Evolutionary conservation across 1,140 invertebrate species (phyloP).

Genomic region (Drosophila oshimai): DNA sequence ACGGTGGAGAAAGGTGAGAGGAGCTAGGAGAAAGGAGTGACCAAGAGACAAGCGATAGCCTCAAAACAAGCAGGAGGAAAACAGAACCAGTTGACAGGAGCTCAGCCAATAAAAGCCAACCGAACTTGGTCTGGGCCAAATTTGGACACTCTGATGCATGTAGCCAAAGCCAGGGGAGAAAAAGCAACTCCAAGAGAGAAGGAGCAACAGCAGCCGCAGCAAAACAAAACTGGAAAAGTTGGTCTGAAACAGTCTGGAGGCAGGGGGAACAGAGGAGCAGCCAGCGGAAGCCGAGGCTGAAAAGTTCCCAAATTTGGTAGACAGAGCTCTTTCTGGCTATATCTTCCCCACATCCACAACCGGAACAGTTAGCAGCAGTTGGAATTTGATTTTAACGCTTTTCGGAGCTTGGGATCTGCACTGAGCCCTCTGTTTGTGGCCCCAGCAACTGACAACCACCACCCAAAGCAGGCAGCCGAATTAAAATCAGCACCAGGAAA

Average conservation of each 20-base stretch:
- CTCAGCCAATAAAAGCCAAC: conserved; percentile 68
- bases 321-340: conserved; percentile 19
- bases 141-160: conserved; percentile 57
- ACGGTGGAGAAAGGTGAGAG: neutral
- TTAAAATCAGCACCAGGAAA: conserved; percentile 8
- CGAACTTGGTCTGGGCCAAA: conserved; percentile 29
- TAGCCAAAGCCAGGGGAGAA: conserved; percentile 24
- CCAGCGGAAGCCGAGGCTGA: conserved; percentile 31
- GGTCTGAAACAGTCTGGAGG: neutral
- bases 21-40: neutral
- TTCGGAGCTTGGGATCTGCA: conserved; percentile 13
- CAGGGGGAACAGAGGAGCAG: neutral
- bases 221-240: conserved; percentile 67
- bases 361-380: conserved; percentile 62
- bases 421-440: conserved; percentile 8
- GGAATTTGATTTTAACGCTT: conserved; percentile 72
- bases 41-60: no score
- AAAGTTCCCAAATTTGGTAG: conserved; percentile 67
- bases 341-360: conserved; percentile 16
- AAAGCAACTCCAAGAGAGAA: conserved; percentile 28
- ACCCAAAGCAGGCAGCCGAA: conserved; percentile 7
- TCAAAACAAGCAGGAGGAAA: conserved; percentile 22
- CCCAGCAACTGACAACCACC: conserved; percentile 29
- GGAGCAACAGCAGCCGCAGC: conserved; percentile 47
- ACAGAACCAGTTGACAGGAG: conserved; percentile 19